These are phyloP conservation scores for Dicerorhinus sumatrensis DNA, from an alignment of 2,113 vertebrate genomes.

Conservation along the genomic window DNA sequence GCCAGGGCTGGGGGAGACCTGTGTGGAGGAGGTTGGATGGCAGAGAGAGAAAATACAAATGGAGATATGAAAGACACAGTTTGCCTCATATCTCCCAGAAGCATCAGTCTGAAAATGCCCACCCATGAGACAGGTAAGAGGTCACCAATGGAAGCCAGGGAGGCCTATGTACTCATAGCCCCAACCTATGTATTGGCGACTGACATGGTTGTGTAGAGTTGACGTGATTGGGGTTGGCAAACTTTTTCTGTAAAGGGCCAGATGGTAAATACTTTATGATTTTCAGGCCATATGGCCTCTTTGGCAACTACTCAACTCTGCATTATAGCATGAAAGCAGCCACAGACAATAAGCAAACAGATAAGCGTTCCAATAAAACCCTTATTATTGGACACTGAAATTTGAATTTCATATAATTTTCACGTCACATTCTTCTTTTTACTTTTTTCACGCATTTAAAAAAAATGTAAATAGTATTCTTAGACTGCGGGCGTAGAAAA, in stretches of 20 bases:
- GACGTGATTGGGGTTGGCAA: neutral
- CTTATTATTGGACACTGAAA: constrained; percentile 39
- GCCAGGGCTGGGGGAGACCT: neutral
- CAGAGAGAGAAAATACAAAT: neutral
- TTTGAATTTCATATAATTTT: constrained; percentile 17
- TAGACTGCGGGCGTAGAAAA: neutral
- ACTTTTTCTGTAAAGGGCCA: neutral
- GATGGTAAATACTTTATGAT: constrained; percentile 9
- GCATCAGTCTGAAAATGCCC: neutral
- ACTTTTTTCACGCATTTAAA: neutral
- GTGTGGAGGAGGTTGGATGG: neutral
- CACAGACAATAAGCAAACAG: neutral
- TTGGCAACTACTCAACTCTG: neutral
- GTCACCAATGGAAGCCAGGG: neutral
- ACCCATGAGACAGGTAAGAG: neutral
- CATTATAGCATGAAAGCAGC: neutral
- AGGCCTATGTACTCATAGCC: neutral
- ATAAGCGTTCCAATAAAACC: neutral
- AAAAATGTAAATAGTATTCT: neutral
- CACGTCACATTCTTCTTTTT: neutral
- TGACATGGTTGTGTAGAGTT: neutral
- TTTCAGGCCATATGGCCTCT: neutral
- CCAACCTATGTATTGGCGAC: neutral
- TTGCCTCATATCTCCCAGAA: neutral
- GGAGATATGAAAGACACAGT: neutral